These are phyloP conservation scores for Crax fasciolata DNA, from an alignment of 2,797 vertebrate genomes.

Conservation along the genomic window DNA sequence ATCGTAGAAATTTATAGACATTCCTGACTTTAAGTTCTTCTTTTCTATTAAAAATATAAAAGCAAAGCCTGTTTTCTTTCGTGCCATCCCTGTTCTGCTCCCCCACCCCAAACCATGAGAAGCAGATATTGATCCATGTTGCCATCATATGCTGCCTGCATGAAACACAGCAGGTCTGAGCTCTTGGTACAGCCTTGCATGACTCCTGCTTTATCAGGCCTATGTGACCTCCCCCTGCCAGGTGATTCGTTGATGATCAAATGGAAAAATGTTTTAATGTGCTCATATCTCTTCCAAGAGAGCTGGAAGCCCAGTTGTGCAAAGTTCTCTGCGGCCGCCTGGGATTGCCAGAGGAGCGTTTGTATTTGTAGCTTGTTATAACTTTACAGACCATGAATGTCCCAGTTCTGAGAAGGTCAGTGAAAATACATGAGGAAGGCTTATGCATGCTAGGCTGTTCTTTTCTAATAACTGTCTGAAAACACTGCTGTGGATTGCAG, in stretches of 20 bases:
- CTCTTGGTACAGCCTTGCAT: not conserved
- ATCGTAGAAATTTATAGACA: not conserved
- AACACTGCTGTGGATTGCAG: not conserved
- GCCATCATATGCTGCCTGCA: not conserved
- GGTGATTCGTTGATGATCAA: not conserved
- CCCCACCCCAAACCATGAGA: not conserved
- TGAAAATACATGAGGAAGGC: not conserved
- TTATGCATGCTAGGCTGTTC: not conserved
- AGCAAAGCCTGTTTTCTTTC: not conserved
- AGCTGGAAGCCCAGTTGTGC: not conserved
- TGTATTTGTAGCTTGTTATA: not conserved
- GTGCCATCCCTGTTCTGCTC: not conserved
- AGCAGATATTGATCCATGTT: not conserved
- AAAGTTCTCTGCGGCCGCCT: not conserved
- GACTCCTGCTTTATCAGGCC: not conserved
- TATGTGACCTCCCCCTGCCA: not conserved
- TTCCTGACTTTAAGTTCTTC: not conserved
- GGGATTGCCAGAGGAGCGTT: not conserved
- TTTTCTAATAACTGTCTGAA: not conserved
- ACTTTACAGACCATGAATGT: not conserved
- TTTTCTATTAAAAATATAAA: not conserved
- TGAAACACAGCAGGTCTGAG: not conserved
- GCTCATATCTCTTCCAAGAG: not conserved
- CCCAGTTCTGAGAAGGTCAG: not conserved
- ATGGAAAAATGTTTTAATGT: not conserved